Conservation (phyloP, 2,797 vertebrate species). For the Bryconaethiops microstoma region DNA sequence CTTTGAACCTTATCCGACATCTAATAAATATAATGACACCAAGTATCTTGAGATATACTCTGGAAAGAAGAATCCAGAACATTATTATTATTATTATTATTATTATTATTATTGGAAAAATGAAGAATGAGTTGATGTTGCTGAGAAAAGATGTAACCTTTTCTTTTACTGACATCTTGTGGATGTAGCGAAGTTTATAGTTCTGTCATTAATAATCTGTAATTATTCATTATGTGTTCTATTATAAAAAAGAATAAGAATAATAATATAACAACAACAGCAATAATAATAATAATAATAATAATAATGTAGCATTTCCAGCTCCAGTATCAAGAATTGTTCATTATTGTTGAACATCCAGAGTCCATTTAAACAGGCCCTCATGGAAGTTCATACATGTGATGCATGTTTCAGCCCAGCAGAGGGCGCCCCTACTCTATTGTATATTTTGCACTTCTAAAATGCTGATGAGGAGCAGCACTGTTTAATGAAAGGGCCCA, state of each 20-base stretch:
- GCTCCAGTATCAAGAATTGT: background rate
- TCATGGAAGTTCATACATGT: background rate
- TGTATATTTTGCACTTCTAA: background rate
- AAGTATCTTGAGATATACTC: background rate
- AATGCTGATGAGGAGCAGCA: background rate
- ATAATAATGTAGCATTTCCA: too few species aligned
- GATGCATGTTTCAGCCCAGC: background rate
- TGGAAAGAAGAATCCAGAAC: too few species aligned
- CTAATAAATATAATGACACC: background rate
- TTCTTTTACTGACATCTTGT: slow-evolving; percentile 47
- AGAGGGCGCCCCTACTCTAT: slow-evolving; percentile 28
- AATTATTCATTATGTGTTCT: too few species aligned
- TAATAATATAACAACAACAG: too few species aligned
- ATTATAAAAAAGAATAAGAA: too few species aligned
- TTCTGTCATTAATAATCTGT: background rate
- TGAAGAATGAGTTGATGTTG: background rate
- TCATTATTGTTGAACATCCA: background rate
- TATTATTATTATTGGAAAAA: too few species aligned
- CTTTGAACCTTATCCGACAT: background rate
- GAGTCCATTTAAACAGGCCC: background rate
- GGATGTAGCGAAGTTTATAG: background rate
- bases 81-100: too few species aligned
- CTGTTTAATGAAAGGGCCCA: background rate
- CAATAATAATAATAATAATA: too few species aligned
- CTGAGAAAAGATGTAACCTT: background rate